These are phyloP conservation scores for Harpalus rubripes DNA, from an alignment of 2,888 invertebrate genomes.

Conservation along the genomic window DNA sequence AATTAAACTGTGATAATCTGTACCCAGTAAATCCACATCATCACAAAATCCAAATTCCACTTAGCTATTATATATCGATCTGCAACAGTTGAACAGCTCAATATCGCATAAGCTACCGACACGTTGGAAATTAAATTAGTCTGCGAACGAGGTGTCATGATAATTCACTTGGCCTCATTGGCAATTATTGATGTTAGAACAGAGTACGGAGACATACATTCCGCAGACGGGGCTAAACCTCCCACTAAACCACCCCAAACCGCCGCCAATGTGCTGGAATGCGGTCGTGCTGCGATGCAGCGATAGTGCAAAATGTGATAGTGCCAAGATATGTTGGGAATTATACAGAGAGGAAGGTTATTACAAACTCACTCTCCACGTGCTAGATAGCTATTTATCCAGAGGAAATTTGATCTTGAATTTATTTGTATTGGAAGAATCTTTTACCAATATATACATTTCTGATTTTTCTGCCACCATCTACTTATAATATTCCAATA, in stretches of 20 bases:
- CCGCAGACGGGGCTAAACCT: not conserved
- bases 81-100: slow-evolving; percentile 31
- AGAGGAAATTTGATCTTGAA: not conserved
- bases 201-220: slow-evolving; percentile 39
- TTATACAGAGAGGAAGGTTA: not conserved
- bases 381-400: not conserved
- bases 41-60: not conserved
- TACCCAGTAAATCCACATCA: no score
- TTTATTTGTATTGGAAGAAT: not conserved
- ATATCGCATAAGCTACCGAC: not conserved
- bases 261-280: slow-evolving; percentile 17
- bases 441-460: no score
- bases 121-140: slow-evolving; percentile 37
- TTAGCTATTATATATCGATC: not conserved
- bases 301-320: slow-evolving; percentile 24
- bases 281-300: slow-evolving; percentile 16
- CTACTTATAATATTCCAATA: no score
- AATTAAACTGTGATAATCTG: no score
- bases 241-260: not conserved
- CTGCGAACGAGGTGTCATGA: slow-evolving; percentile 35
- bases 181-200: slow-evolving; percentile 46
- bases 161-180: slow-evolving; percentile 52
- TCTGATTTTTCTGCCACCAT: no score
- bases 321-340: not conserved
- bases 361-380: not conserved